Conservation (phyloP, 2,888 invertebrate species). For the Cosmia pyralina region DNA sequence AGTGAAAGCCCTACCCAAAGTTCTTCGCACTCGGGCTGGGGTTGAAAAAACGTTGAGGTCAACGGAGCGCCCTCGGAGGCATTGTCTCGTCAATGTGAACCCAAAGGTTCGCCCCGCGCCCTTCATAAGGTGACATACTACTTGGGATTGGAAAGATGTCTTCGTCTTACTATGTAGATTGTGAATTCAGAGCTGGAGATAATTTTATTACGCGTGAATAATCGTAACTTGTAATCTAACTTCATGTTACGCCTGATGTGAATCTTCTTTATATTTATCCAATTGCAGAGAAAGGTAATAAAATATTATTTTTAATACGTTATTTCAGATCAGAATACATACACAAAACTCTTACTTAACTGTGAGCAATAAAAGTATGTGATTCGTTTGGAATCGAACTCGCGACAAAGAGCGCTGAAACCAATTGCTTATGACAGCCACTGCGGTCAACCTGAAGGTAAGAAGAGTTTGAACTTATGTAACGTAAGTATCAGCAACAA, state of each 20-base stretch:
- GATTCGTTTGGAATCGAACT: too few species aligned
- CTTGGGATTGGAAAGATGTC: slow-evolving; percentile 26
- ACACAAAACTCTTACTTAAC: too few species aligned
- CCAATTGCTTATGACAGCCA: too few species aligned
- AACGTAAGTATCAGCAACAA: too few species aligned
- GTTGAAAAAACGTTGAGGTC: slow-evolving; percentile 73
- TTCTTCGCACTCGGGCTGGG: slow-evolving; percentile 63
- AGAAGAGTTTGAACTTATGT: too few species aligned
- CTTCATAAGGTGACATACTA: slow-evolving; percentile 70
- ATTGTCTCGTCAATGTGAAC: slow-evolving; percentile 75
- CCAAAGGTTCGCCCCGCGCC: slow-evolving; percentile 65
- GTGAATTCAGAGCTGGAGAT: slow-evolving; percentile 18
- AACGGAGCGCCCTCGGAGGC: slow-evolving; percentile 69
- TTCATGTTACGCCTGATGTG: too few species aligned
- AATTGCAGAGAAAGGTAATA: too few species aligned
- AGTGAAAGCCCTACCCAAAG: slow-evolving; percentile 60
- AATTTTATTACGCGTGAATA: slow-evolving; percentile 1
- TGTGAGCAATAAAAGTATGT: too few species aligned
- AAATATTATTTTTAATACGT: too few species aligned
- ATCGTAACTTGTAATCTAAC: background rate
- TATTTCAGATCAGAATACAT: too few species aligned
- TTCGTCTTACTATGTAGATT: slow-evolving; percentile 25
- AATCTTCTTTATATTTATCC: background rate
- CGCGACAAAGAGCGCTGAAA: too few species aligned
- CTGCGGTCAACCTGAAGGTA: too few species aligned